phyloP scores from a whole-genome alignment of 2,797 vertebrate genomes.

The Sciurus carolinensis region DNA sequence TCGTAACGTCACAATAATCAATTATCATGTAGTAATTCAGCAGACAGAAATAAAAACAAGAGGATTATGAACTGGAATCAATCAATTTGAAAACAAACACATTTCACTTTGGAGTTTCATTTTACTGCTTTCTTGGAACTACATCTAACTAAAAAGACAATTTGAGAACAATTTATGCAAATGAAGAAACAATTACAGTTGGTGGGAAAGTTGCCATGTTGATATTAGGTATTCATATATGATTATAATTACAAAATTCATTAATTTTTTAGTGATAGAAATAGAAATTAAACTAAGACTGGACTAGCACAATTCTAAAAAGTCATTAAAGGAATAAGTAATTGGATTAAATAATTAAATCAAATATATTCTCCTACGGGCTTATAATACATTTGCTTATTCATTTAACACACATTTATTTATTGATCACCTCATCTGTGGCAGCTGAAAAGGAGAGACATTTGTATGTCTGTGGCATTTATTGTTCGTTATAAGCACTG shows the following conservation, averaged over 20 bases:
- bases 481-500: background rate
- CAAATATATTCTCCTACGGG: constrained; percentile 44
- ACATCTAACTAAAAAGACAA: constrained; percentile 22
- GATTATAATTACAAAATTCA: constrained; percentile 3
- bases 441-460: background rate
- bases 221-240: background rate
- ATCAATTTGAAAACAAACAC: constrained; percentile 56
- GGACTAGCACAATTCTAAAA: background rate
- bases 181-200: constrained; percentile 45
- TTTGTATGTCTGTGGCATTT: background rate
- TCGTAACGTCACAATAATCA: background rate
- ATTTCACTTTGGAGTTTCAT: background rate
- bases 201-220: background rate
- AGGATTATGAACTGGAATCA: constrained; percentile 43
- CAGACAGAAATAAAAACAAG: background rate
- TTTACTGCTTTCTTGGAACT: constrained; percentile 19
- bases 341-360: constrained; percentile 15
- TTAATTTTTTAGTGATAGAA: constrained; percentile 51
- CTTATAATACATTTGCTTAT: background rate
- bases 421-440: background rate
- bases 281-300: constrained; percentile 63
- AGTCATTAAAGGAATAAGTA: background rate
- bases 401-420: constrained; percentile 33
- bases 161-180: constrained; percentile 51
- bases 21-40: constrained; percentile 7